Base-by-base conservation (phyloP, 1,140 invertebrate species). In the Rhopalosiphum maidis region DNA sequence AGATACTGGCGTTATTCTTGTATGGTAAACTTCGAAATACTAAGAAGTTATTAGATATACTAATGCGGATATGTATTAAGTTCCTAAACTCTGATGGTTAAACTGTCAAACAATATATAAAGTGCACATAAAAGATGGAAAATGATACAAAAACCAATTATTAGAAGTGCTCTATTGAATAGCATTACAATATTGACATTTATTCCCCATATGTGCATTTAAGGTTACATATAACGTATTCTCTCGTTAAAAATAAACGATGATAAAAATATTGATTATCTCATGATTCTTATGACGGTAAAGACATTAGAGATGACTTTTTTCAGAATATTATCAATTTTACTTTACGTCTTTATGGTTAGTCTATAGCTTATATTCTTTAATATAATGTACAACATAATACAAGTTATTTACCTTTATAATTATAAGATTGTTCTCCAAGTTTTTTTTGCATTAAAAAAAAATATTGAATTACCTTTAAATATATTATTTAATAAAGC, bases 1-100 rank as follows among this genome's bases (percentile, higher is more conserved):
- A 68, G 60, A 11, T 11, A 15, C n/a, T 15, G 60, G 30, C 55
- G 23, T 55, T 55, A 55, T 43, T 0, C 23, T 23, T 43, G 43
- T 48, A 87, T 37, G 46, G n/a, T 46, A 54, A 89, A 89, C 51
- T 41, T 55, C 37, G 9, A 89, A 7, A 11, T 2, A 22, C 46
- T 37, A 55, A 89, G 46, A 55, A 25, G 48, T 55, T 55, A 89
- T 89, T 18, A 7, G 21, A 89, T n/a, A 25, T 23, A 54, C 5
- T 89, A 89, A 54, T 89, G 15, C 35, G 15, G 46, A 89, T 89
- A 89, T 89, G 25, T 54, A 89, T 89, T 89, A 89, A n/a, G 51
- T 89, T 89, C 41, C 88, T 89, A 89, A 89, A 89, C 88, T 89
- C 25, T 55, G 51, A 89, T 55, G 55, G 48, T 55, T 54, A 89